These are phyloP conservation scores for Notolabrus celidotus DNA, from an alignment of 2,797 vertebrate species.

Conservation along the genomic window DNA sequence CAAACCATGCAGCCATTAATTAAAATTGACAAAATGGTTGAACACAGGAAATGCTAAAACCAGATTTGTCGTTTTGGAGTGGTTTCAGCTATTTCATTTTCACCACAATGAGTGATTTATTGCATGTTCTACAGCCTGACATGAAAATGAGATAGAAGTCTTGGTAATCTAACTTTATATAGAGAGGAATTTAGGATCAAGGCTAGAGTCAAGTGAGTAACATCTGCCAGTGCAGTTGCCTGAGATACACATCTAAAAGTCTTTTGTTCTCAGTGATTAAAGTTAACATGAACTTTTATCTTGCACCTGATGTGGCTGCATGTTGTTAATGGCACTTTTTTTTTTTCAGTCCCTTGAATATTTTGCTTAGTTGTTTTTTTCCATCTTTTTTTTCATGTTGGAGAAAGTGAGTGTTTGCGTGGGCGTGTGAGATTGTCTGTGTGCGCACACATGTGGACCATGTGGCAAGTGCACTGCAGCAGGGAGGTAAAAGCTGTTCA, in stretches of 20 bases:
- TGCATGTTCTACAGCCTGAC: constrained; percentile 32
- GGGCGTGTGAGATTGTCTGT: constrained; percentile 33
- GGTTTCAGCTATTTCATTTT: constrained; percentile 37
- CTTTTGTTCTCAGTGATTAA: constrained; percentile 52
- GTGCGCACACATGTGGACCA: constrained; percentile 66
- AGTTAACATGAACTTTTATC: constrained; percentile 55
- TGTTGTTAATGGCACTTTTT: constrained; percentile 24
- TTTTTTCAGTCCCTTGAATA: constrained; percentile 13
- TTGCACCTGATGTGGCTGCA: constrained; percentile 47
- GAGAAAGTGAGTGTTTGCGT: constrained; percentile 58
- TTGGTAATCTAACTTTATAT: constrained; percentile 45
- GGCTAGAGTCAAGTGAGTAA: constrained; percentile 31
- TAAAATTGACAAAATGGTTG: background rate
- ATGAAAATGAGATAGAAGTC: constrained; percentile 37
- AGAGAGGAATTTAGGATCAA: constrained; percentile 59
- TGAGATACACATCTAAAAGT: constrained; percentile 44
- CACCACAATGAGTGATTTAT: constrained; percentile 40
- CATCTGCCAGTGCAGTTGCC: constrained; percentile 47
- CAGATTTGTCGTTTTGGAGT: constrained; percentile 37
- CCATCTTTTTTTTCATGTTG: constrained; percentile 17
- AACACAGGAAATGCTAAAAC: constrained; percentile 23
- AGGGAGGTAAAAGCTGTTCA: constrained; percentile 36
- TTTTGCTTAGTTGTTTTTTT: constrained; percentile 18
- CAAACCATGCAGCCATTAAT: background rate
- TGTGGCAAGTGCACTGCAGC: constrained; percentile 70